A percentile compares a stretch with the other conserved stretches of the same genome.
These are phyloP conservation scores for Coracopsis vasa DNA, from an alignment of 2,113 vertebrate genomes.

Conservation along the genomic window DNA sequence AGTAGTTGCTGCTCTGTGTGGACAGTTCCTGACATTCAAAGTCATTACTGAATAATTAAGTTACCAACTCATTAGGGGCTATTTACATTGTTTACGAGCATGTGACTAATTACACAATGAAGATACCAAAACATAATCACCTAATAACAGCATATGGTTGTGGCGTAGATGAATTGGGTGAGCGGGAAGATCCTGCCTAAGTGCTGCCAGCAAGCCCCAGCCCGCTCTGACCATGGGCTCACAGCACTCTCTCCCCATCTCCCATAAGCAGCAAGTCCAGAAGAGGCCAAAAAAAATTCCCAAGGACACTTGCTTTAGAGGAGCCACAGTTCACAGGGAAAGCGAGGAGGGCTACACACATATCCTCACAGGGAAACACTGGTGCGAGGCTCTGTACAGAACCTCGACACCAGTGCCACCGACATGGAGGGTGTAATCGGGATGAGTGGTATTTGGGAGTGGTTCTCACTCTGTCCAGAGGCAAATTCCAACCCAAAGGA, in stretches of 20 bases:
- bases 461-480: constrained; percentile 22
- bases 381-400: neutral
- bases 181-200: neutral
- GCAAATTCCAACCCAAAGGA: constrained; percentile 14
- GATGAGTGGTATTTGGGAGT: neutral
- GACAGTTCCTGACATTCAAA: constrained; percentile 5
- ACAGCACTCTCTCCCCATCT: neutral
- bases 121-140: constrained; percentile 44
- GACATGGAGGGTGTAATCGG: neutral
- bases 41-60: constrained; percentile 33
- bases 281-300: neutral
- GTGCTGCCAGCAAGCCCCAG: constrained; percentile 2
- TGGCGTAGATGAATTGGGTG: neutral
- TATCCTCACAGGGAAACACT: neutral
- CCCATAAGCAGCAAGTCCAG: neutral
- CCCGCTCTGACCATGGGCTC: neutral
- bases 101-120: constrained; percentile 57
- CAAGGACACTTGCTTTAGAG: neutral
- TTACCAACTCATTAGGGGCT: constrained; percentile 20
- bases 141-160: constrained; percentile 16
- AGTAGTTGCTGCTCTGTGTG: neutral
- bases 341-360: neutral
- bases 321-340: neutral
- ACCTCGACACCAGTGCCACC: neutral
- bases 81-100: constrained; percentile 53